A percentile compares a stretch with the other conserved stretches of the same genome.
Evolutionary conservation across 2,797 vertebrate genomes (phyloP).

Genomic region (Poecilia picta): DNA sequence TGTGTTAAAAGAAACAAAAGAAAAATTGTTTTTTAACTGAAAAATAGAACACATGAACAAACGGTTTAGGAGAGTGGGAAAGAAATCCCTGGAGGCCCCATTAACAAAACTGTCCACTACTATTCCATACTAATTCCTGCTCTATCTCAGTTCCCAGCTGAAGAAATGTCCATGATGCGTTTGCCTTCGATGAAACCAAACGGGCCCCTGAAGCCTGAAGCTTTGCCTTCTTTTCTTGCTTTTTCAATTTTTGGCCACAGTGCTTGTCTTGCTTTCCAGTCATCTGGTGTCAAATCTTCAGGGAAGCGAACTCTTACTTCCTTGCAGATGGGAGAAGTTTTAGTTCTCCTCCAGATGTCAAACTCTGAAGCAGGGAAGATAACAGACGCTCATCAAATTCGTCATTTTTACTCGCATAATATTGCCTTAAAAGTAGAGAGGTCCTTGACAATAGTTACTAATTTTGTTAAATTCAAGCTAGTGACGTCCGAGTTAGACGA

Average conservation of each 20-base stretch:
- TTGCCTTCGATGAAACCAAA: not conserved
- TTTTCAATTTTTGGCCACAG: not conserved
- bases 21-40: not conserved
- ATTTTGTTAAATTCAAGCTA: too few relatives aligned
- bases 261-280: not conserved
- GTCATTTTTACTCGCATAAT: too few relatives aligned
- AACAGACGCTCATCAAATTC: too few relatives aligned
- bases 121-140: not conserved
- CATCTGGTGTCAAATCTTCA: not conserved
- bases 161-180: not conserved
- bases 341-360: too few relatives aligned
- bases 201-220: not conserved
- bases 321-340: not conserved
- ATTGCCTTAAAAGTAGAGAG: too few relatives aligned
- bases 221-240: not conserved
- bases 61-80: not conserved
- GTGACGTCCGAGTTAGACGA: too few relatives aligned
- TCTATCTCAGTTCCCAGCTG: not conserved
- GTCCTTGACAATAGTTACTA: too few relatives aligned
- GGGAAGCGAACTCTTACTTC: not conserved
- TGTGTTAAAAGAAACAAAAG: too few relatives aligned
- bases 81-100: too few relatives aligned
- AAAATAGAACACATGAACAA: conserved; percentile 4
- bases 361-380: too few relatives aligned
- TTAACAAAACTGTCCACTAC: not conserved